Evolutionary conservation across 2,888 invertebrate species (phyloP), one percentile per base, ranked within the genome.

Genomic region (Deilephila porcellus): DNA sequence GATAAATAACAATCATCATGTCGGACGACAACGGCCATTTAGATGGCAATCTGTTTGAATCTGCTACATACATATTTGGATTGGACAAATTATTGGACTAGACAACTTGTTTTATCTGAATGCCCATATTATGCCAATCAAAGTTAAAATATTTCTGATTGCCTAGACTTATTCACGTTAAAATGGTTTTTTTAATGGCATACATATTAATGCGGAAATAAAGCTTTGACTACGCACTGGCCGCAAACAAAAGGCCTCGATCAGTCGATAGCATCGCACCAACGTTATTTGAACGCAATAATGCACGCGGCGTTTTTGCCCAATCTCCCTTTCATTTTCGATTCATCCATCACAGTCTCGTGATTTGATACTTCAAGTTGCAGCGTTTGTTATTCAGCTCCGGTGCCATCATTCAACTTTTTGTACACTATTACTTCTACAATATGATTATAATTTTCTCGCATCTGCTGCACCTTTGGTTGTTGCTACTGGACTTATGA

Each of bases 341-440:
- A 84, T 80, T 80, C 83, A 86, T 88, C 86, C 83, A 85, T 88
- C 85, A 86, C 80, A 80, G 81, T 82, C 78, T 81, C 80, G 82
- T 83, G 83, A 86, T 86, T 85, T 82, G 83, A 85, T 83, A 84
- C 83, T 85, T 84, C 83, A 83, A 81, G 81, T 81, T 80, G 79
- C 60, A 56, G 37, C 25, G 53, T 71, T 88, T 90, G 84, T 87
- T 89, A 90, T 91, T 90, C 88, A 83, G 85, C 86, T 79, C 82
- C 82, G 80, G 79, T 85, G 83, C 89, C 86, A 89, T 89, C 88
- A 87, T 87, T 89, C 88, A 89, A 87, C 87, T 91, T 92, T 92
- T 93, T 91, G 85, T 90, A 79, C 84, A 80, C 83, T 86, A 88
- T 88, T 89, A 88, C 89, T 88, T 81, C 85, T 87, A 86, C 91